These are phyloP conservation scores for Potamilus streckersoni DNA, from an alignment of 1,140 invertebrate species.

Conservation along the genomic window DNA sequence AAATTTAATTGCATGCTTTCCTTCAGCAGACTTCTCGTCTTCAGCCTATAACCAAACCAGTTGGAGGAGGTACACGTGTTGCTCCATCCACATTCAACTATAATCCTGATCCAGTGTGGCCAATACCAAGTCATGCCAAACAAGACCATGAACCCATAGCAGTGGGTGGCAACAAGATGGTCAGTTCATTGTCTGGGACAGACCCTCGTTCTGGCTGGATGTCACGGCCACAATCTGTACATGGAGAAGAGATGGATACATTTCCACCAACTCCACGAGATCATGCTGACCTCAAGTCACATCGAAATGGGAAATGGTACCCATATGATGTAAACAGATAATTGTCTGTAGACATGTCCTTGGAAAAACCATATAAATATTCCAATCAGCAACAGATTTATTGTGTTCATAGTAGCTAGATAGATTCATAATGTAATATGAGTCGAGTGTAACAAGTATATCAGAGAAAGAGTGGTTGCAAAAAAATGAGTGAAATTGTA, in stretches of 20 bases:
- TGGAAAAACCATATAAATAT: no score
- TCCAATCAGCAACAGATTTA: no score
- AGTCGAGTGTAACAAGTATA: no score
- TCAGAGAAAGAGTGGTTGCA: no score
- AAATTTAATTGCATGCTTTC: no score
- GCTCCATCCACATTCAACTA: constrained; percentile 23
- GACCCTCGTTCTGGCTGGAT: constrained; percentile 31
- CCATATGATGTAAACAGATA: not conserved
- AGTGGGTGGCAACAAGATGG: constrained; percentile 8
- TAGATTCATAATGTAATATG: no score
- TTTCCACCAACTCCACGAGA: constrained; percentile 27
- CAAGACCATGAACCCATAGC: constrained; percentile 7
- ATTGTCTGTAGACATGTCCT: no score
- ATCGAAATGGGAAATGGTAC: constrained; percentile 26
- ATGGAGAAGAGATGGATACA: constrained; percentile 32
- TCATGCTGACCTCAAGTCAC: constrained; percentile 32
- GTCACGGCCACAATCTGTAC: constrained; percentile 31
- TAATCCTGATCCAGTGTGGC: constrained; percentile 22
- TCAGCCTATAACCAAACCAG: constrained; percentile 30
- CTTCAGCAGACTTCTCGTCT: constrained; percentile 25
- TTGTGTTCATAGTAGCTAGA: no score
- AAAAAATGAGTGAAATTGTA: no score
- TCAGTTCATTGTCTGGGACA: constrained; percentile 19
- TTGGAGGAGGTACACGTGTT: constrained; percentile 9
- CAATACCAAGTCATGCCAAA: constrained; percentile 23